Evolutionary conservation across 2,113 vertebrate species (phyloP).

Genomic region (Protobothrops mucrosquamatus): DNA sequence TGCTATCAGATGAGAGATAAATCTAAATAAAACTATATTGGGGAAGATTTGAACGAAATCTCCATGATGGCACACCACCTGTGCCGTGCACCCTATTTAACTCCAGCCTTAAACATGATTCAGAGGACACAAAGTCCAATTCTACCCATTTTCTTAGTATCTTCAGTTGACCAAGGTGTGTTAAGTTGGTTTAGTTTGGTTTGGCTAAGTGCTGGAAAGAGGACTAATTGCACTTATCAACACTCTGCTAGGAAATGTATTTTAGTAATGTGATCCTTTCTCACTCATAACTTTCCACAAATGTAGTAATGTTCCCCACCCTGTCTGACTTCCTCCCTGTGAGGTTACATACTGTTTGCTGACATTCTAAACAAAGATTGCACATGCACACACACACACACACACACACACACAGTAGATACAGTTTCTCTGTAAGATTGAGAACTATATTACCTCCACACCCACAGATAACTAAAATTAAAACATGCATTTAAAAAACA

Average conservation of each 20-base stretch:
- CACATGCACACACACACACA: background rate
- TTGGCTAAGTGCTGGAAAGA: slow-evolving; percentile 51
- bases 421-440: background rate
- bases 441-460: background rate
- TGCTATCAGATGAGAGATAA: background rate
- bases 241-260: slow-evolving; percentile 48
- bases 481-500: background rate
- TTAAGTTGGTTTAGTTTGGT: background rate
- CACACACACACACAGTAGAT: background rate
- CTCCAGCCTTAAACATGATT: background rate
- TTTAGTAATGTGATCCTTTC: slow-evolving; percentile 61
- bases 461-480: slow-evolving; percentile 6
- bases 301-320: slow-evolving; percentile 55
- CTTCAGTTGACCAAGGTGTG: background rate
- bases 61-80: background rate
- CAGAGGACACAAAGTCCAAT: background rate
- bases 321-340: slow-evolving; percentile 61
- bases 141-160: background rate
- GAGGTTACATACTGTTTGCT: slow-evolving; percentile 34
- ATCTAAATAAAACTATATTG: background rate
- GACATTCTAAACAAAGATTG: background rate
- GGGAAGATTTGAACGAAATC: background rate
- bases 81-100: background rate
- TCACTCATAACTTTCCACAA: slow-evolving; percentile 55
- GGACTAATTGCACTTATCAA: slow-evolving; percentile 68